phyloP scores from a whole-genome alignment of 2,797 vertebrate genomes.

The Molossus alvarezi region DNA sequence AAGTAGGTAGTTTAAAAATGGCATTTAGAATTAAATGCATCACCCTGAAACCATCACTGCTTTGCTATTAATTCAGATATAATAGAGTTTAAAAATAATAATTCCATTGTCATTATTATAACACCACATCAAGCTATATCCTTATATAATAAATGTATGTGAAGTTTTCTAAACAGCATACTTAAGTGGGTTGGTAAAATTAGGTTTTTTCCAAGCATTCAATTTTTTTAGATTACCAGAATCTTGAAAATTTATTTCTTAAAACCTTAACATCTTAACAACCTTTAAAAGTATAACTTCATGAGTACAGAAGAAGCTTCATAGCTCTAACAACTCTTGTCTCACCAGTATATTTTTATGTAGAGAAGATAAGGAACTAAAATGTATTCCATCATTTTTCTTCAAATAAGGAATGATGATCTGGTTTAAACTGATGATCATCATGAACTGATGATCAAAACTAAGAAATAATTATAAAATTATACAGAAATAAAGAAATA shows the following conservation, averaged over 20 bases:
- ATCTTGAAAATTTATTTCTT: constrained; percentile 23
- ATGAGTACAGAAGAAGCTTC: background rate
- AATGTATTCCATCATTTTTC: background rate
- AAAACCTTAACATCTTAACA: background rate
- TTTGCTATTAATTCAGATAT: background rate
- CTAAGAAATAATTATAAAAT: background rate
- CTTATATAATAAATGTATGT: background rate
- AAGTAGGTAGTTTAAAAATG: background rate
- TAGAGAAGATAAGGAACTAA: background rate
- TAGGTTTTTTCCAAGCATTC: background rate
- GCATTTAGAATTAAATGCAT: background rate
- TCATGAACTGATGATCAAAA: background rate
- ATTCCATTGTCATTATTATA: background rate
- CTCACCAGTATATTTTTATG: background rate
- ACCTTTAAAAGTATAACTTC: constrained; percentile 23
- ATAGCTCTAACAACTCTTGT: background rate
- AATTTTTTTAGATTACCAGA: constrained; percentile 27
- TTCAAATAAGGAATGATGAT: background rate
- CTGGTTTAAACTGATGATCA: background rate
- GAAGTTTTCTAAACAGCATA: background rate
- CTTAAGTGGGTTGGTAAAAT: constrained; percentile 1
- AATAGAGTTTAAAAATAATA: background rate
- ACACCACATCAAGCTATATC: background rate
- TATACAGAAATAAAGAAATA: background rate
- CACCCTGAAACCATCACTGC: background rate